Base-by-base conservation (phyloP, 2,888 invertebrate species). In the Tethea ocularis region DNA sequence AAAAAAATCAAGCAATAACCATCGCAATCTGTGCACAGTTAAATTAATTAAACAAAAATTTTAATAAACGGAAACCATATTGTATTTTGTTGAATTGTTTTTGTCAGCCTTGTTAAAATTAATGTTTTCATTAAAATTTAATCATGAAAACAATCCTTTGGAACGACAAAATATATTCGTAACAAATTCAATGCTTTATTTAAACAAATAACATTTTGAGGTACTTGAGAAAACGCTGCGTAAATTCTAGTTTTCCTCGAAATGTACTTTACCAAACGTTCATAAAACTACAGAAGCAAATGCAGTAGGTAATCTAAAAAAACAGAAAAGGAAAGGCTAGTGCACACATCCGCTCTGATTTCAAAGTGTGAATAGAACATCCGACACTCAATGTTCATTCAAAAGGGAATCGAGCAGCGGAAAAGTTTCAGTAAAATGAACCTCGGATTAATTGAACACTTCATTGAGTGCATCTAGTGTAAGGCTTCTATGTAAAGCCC, bases 281-380 rank as follows among this genome's bases (percentile, higher is more conserved):
- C 1, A 46, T 20, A 46, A 41, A 46, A 46, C n/a, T 38, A 5
- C n/a, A 4, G 10, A 10, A 10, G 10, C 20, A 46, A 46, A 46
- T 46, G n/a, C n/a, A n/a, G n/a, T n/a, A n/a, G 20, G 17, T 46
- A 46, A 46, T 20, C 46, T 20, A 20, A 20, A 17, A 17, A 20
- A 20, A 10, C 10, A 20, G 10, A 46, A 46, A 46, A 46, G n/a
- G 20, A 46, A 46, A 46, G n/a, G 20, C n/a, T 46, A n/a, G 3
- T 10, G n/a, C 20, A 46, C 20, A 46, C 8, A n/a, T 46, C 46
- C 46, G 10, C 3, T 46, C 20, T 20, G 20, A 46, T 20, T 46
- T 46, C 46, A 46, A 20, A 46, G 46, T 20, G 46, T 46, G 46
- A 46, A 46, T 46, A 46, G 46, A 46, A 46, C 41, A 36, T 36